Base-by-base conservation (phyloP, 2,113 vertebrate genomes). In the Dendrocopos noguchii region DNA sequence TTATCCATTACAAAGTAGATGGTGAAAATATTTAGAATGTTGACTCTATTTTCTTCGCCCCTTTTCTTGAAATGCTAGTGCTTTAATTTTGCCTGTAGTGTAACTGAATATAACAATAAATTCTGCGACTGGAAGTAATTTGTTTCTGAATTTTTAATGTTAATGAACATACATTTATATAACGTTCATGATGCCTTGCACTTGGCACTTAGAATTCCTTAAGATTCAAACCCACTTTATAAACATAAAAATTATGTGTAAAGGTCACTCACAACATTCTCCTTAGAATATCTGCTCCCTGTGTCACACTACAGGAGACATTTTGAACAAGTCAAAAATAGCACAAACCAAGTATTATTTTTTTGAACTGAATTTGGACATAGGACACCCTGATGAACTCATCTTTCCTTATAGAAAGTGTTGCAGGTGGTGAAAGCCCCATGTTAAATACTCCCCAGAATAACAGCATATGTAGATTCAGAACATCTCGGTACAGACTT, bases 61-160 rank as follows among this genome's bases (percentile, higher is more conserved):
- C 77, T 81, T 50, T 52, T 56, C 65, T 91, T 74, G 64, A 83
- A 94, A 92, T 29, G 53, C 52, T 66, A 21, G 47, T 87, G 87
- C 57, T 63, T 86, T 57, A 73, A 66, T 73, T 91, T 91, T 91
- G 59, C 25, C 56, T 92, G 36, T 70, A 81, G 67, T 59, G 21
- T 60, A n/a, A 56, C 50, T 46, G 29, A 92, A 75, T 21, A 36
- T 12, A 79, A 44, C 53, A 91, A n/a, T 47, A 70, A 71, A 33
- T 79, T 80, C 28, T 92, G 46, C 53, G 47, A 82, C 25, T 56
- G 18, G 31, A 91, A 92, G 71, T 15, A 80, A 83, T 74, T 73
- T 73, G 42, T 82, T 92, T 87, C 33, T 94, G 81, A 94, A 91
- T 85, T 87, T 90, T 84, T 91, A 87, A 93, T 85, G 72, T 29